Evolutionary conservation across 2,888 invertebrate genomes (phyloP).

Genomic region (Deilephila porcellus): DNA sequence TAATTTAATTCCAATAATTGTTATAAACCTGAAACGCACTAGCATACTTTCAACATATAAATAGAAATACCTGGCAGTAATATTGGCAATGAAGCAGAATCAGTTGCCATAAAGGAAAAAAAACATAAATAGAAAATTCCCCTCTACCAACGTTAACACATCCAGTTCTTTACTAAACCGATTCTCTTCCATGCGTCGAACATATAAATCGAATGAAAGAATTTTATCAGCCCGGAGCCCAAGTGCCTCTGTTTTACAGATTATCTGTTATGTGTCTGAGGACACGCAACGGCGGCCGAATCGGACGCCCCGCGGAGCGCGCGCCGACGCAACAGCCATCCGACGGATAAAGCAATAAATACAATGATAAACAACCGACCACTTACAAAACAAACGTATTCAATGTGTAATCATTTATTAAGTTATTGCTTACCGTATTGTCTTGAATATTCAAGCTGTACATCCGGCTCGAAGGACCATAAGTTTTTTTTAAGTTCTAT

Average conservation of each 20-base stretch:
- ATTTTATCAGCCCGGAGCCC: conserved; percentile 17
- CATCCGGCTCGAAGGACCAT: conserved; percentile 36
- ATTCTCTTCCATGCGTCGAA: conserved; percentile 6
- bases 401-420: conserved; percentile 62
- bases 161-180: not conserved
- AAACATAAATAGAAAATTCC: no score
- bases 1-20: no score
- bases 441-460: conserved; percentile 34
- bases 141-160: no score
- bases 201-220: conserved; percentile 6
- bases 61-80: no score
- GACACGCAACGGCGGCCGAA: conserved; percentile 2
- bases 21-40: no score
- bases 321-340: conserved; percentile 43
- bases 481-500: not conserved
- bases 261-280: conserved; percentile 20
- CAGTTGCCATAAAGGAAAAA: no score
- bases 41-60: no score
- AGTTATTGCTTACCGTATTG: conserved; percentile 42
- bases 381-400: conserved; percentile 58
- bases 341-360: conserved; percentile 39
- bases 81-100: no score
- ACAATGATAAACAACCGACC: conserved; percentile 54
- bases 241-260: conserved; percentile 25
- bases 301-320: conserved; percentile 50